Evolutionary conservation across 2,113 vertebrate species (phyloP).

Genomic region (Dasypus novemcinctus): DNA sequence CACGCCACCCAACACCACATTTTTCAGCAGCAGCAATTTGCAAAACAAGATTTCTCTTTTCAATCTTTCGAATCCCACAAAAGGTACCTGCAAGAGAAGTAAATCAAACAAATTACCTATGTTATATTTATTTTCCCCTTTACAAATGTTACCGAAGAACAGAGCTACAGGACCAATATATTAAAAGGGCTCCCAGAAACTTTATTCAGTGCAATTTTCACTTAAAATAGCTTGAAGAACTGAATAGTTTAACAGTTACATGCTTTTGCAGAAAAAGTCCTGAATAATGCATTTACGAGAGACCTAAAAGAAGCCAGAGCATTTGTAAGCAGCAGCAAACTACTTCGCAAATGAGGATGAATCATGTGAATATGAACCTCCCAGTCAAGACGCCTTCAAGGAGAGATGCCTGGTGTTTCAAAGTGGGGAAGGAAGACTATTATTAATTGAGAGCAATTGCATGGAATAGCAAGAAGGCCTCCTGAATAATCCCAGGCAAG

Average conservation of each 20-base stretch:
- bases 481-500: background rate
- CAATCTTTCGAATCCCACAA: background rate
- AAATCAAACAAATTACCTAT: background rate
- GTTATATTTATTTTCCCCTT: background rate
- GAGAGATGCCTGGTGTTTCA: background rate
- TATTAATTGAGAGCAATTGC: background rate
- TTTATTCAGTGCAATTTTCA: background rate
- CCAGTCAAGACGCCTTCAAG: background rate
- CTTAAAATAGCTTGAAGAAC: background rate
- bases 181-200: background rate
- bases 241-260: background rate
- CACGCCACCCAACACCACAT: background rate
- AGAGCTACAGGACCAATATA: background rate
- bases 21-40: background rate
- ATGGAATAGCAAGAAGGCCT: background rate
- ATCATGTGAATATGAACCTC: background rate
- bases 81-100: background rate
- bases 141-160: background rate
- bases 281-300: background rate
- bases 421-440: background rate
- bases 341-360: background rate
- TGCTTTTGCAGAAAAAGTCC: background rate
- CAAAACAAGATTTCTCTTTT: background rate
- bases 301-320: background rate
- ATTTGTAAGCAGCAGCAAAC: background rate